These are phyloP conservation scores for Plagodis dolabraria DNA, from an alignment of 2,888 invertebrate species.

Conservation along the genomic window DNA sequence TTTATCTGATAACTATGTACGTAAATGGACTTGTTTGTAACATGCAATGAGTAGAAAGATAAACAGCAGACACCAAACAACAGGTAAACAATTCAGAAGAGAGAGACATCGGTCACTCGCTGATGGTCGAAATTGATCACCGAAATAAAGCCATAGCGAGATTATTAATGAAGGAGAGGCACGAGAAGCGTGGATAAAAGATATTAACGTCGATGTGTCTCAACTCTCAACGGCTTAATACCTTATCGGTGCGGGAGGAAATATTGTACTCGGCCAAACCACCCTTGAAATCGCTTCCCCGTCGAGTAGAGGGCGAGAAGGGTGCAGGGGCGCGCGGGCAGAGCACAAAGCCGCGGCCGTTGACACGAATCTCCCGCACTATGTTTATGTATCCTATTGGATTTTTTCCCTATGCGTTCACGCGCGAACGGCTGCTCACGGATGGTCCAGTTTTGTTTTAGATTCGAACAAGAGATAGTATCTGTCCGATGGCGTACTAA, in stretches of 20 bases:
- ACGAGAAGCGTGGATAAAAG: constrained; percentile 56
- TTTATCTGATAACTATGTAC: too few relatives aligned
- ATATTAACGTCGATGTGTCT: constrained; percentile 69
- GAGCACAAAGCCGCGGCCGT: constrained; percentile 73
- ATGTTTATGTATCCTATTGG: constrained; percentile 77
- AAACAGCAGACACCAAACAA: neutral
- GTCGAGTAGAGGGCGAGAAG: constrained; percentile 50
- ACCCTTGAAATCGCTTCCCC: constrained; percentile 75
- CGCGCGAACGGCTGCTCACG: constrained; percentile 63
- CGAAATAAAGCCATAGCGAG: constrained; percentile 57
- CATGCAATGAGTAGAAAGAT: too few relatives aligned
- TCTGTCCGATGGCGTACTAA: constrained; percentile 28
- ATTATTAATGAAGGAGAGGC: constrained; percentile 53
- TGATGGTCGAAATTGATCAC: constrained; percentile 50
- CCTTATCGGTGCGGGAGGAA: constrained; percentile 68
- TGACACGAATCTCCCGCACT: constrained; percentile 78
- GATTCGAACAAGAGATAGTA: constrained; percentile 51
- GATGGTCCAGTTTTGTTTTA: constrained; percentile 67
- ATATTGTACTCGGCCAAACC: constrained; percentile 65
- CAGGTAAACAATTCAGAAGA: constrained; percentile 1
- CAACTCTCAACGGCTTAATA: constrained; percentile 70
- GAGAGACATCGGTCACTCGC: constrained; percentile 34
- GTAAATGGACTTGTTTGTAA: too few relatives aligned
- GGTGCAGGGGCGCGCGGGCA: constrained; percentile 45
- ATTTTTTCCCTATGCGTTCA: constrained; percentile 71